Evolutionary conservation across 2,797 vertebrate species (phyloP).

Genomic region (Hydrolagus colliei): DNA sequence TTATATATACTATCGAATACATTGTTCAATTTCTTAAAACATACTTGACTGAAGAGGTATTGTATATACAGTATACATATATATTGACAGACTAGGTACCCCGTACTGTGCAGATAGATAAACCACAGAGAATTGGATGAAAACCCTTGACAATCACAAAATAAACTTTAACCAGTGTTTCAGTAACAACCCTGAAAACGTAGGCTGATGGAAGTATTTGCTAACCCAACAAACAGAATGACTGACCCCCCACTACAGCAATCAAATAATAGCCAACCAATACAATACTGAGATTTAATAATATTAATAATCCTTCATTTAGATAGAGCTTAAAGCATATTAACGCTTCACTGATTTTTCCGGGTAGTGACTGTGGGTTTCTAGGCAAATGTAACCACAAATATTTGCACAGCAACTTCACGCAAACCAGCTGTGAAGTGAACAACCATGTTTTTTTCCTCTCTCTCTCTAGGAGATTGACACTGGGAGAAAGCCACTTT

Average conservation of each 20-base stretch:
- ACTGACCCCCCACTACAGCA: background rate
- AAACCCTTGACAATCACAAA: constrained; percentile 16
- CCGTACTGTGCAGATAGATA: background rate
- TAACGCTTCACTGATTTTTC: too few relatives aligned
- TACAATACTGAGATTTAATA: constrained; percentile 21
- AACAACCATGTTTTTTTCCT: too few relatives aligned
- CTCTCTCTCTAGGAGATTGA: too few relatives aligned
- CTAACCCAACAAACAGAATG: background rate
- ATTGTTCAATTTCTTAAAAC: constrained; percentile 5
- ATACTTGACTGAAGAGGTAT: constrained; percentile 22
- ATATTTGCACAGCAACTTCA: too few relatives aligned
- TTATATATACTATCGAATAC: constrained; percentile 27
- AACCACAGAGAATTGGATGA: background rate
- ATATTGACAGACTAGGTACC: background rate
- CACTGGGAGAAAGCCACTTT: too few relatives aligned
- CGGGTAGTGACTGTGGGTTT: too few relatives aligned
- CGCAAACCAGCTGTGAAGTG: too few relatives aligned
- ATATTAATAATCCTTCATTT: background rate
- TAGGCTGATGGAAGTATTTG: background rate
- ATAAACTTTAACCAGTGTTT: background rate
- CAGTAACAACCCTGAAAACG: too few relatives aligned
- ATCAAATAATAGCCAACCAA: background rate
- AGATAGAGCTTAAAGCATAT: too few relatives aligned
- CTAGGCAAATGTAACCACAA: too few relatives aligned
- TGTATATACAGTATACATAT: background rate